Evolutionary conservation across 2,797 vertebrate genomes (phyloP), one percentile per base, ranked within the genome.

Genomic region (Erethizon dorsatum): DNA sequence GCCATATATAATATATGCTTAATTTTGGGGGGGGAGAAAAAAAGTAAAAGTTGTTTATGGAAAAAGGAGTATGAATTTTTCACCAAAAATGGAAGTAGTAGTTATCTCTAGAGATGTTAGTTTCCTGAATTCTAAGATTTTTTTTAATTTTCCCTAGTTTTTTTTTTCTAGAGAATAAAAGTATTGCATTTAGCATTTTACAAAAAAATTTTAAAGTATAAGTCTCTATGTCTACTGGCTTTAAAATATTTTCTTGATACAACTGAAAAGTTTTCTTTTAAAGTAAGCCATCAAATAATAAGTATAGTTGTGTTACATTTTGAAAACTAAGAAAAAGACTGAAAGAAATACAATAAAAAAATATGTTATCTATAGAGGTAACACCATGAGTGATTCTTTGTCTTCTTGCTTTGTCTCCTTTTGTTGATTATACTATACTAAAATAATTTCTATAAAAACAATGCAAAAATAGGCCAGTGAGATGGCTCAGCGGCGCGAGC

Each of bases 81-180:
- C 59, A 61, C 17, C 79, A 65, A 67, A 97, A 96, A 87, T 84
- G 50, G 18, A 95, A 93, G 50, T 33, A 87, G 17, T 69, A 54
- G 12, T 67, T 79, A 79, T 67, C 45, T 79, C 77, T 52, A 84
- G 13, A 97, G 41, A 91, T 61, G 22, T 54, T 94, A 73, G 87
- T 92, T 82, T 96, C 91, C 59, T 88, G 18, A 91, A 61, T 90
- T 95, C 65, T 89, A 24, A 67, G 18, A 79, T 91, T 92, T 83
- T 90, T 1, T 79, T 6, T 47, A 47, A 82, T 24, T 90, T 90
- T 97, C 37, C 10, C 31, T 78, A 33, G 45, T 94, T 22, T 85
- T 89, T 85, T 89, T 37, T 69, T 37, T 18, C 41, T 47, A 28
- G 24, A 47, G 24, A 47, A 75, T 47, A 28, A 75, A 47, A 47